These are phyloP conservation scores for Pempheris klunzingeri DNA, from an alignment of 2,797 vertebrate species.

Conservation along the genomic window DNA sequence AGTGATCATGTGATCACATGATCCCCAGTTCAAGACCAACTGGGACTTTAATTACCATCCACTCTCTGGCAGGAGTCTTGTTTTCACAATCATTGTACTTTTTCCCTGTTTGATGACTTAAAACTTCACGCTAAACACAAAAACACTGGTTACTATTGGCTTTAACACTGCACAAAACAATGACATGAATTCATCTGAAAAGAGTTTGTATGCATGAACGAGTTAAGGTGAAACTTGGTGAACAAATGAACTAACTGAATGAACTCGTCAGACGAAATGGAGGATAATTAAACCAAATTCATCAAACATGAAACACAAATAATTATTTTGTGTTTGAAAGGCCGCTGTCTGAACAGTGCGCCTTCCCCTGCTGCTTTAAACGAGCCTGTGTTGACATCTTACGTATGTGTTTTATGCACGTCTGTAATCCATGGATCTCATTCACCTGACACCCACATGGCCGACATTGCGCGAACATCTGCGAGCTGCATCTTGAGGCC, in stretches of 20 bases:
- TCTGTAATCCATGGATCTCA: constrained; percentile 72
- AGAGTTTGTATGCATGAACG: neutral
- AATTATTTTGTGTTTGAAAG: neutral
- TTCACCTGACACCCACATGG: constrained; percentile 82
- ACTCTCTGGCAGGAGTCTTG: too few relatives aligned
- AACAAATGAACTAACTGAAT: neutral
- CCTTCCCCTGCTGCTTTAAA: neutral
- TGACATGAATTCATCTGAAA: neutral
- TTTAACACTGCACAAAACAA: neutral
- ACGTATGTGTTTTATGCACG: constrained; percentile 58
- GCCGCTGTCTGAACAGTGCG: neutral
- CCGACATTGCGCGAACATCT: constrained; percentile 80
- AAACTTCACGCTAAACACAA: neutral
- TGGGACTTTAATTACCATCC: too few relatives aligned
- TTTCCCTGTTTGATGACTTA: neutral
- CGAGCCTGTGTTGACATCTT: constrained; percentile 38
- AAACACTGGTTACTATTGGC: neutral
- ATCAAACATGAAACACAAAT: neutral
- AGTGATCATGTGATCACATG: neutral
- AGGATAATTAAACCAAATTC: neutral
- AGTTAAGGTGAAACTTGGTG: neutral
- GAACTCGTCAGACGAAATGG: neutral
- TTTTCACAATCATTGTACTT: neutral
- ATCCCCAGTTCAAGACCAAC: too few relatives aligned
- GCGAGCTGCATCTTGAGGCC: constrained; percentile 79